These are phyloP conservation scores for Hirtodrosophila alboralis DNA, from an alignment of 2,888 invertebrate species.

Conservation along the genomic window DNA sequence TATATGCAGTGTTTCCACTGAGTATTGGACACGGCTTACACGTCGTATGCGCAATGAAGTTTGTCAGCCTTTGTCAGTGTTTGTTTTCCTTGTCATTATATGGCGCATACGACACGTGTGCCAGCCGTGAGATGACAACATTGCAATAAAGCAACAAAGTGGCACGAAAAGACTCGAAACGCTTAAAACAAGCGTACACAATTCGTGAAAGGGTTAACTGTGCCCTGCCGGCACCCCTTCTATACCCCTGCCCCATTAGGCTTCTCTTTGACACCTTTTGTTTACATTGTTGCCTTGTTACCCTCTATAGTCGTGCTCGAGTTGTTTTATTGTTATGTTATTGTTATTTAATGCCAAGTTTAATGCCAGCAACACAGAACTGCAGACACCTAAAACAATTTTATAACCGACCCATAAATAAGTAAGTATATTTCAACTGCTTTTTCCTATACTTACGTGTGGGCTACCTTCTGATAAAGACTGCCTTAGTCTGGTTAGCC, in stretches of 20 bases:
- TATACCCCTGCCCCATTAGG: neutral
- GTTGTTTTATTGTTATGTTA: conserved; percentile 71
- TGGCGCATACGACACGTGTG: conserved; percentile 59
- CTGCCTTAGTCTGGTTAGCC: conserved; percentile 45
- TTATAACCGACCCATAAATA: conserved; percentile 69
- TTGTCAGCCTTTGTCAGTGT: conserved; percentile 38
- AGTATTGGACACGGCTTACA: conserved; percentile 16
- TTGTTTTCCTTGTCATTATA: conserved; percentile 27
- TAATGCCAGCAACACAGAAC: conserved; percentile 66
- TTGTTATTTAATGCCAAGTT: conserved; percentile 77
- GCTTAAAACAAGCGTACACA: conserved; percentile 36
- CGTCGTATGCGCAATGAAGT: conserved; percentile 52
- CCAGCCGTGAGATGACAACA: conserved; percentile 53
- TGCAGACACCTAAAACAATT: conserved; percentile 69
- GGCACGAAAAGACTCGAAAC: conserved; percentile 40
- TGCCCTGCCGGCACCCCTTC: neutral
- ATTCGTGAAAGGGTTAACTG: conserved; percentile 51
- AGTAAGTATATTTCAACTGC: conserved; percentile 45
- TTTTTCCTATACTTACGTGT: conserved; percentile 55
- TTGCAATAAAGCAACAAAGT: conserved; percentile 52
- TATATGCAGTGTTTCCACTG: no score
- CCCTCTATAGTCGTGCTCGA: conserved; percentile 44
- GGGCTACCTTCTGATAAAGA: conserved; percentile 47
- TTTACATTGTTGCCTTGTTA: conserved; percentile 26
- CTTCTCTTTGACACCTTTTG: conserved; percentile 4